Percentiles rank a stretch among this genome's conserved stretches.
Conservation (phyloP, 2,797 vertebrate species). For the Coreius guichenoti region DNA sequence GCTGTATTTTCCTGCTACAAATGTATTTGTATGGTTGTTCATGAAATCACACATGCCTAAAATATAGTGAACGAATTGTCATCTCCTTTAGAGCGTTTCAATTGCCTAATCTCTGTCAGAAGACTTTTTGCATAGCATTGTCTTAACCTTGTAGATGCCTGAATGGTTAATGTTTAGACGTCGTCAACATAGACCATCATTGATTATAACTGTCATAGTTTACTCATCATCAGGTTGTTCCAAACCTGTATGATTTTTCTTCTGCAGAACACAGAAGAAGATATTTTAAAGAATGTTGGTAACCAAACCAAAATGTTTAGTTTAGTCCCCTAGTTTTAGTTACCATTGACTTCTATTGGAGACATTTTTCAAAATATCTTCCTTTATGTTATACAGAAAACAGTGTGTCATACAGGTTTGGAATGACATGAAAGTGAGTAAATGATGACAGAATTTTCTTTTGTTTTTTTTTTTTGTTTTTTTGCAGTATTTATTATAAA, state of each 20-base stretch:
- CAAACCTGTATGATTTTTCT: neutral
- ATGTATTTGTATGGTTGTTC: neutral
- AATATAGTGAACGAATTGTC: neutral
- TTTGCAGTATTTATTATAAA: too few relatives aligned
- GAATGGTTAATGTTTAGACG: neutral
- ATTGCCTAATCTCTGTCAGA: neutral
- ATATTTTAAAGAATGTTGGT: too few relatives aligned
- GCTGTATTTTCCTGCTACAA: neutral
- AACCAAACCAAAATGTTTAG: too few relatives aligned
- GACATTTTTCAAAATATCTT: neutral
- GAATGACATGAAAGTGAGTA: too few relatives aligned
- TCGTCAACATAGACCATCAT: neutral
- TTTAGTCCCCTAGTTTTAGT: too few relatives aligned
- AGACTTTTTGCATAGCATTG: neutral
- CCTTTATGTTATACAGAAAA: neutral
- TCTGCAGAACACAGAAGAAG: too few relatives aligned
- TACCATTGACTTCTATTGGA: too few relatives aligned
- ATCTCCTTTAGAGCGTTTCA: neutral
- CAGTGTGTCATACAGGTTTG: neutral
- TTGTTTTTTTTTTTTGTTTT: too few relatives aligned
- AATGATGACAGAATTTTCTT: neutral
- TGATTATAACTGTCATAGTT: neutral
- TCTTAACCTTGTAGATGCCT: neutral
- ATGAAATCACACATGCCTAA: neutral
- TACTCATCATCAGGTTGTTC: too few relatives aligned